Evolutionary conservation across 2,113 vertebrate species (phyloP), one percentile per base, ranked within the genome.

Genomic region (Paracanthobrama guichenoti): DNA sequence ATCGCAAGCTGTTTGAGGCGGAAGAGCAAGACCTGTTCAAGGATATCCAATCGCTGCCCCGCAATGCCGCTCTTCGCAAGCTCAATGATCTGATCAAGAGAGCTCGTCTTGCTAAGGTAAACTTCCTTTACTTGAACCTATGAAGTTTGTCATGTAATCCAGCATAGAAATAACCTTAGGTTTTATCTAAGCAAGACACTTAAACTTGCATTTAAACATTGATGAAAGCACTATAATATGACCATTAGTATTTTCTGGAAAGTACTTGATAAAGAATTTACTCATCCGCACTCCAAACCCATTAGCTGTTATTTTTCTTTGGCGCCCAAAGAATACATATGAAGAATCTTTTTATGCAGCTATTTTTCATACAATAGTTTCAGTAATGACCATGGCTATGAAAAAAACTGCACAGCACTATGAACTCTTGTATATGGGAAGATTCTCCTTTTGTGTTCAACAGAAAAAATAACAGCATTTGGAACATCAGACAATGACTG

Each of bases 81-180:
- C 96, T 99, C 76, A 99, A 99, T 0, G 98, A 99, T 86, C 95
- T 99, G 89, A 99, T 99, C 91, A 99, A 99, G 90, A 91, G 98
- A 85, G 97, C 98, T 0, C 95, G 97, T 35, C 94, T 99, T 48
- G 97, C 98, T 85, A 99, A 99, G 96, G 98, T 98, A 80, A 88
- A 53, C 81, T 71, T 24, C 8, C 7, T 20, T 44, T 6, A 60
- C 26, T 12, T 55, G 9, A 39, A 18, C 2, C 22, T 6, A 9
- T 60, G 1, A 59, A 9, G 39, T 59, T 39, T n/a, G 53, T 6
- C 26, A 0, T 35, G 18, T 42, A 50, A 50, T 28, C 24, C 28
- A 53, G 6, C n/a, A 44, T 46, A 46, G 5, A 46, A 46, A 73
- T 46, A 6, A 46, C n/a, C 42, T 73, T 20, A 67, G 9, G 66